Evolutionary conservation across 2,888 invertebrate genomes (phyloP), one percentile per base, ranked within the genome.

Genomic region (Leptopterna dolabrata): DNA sequence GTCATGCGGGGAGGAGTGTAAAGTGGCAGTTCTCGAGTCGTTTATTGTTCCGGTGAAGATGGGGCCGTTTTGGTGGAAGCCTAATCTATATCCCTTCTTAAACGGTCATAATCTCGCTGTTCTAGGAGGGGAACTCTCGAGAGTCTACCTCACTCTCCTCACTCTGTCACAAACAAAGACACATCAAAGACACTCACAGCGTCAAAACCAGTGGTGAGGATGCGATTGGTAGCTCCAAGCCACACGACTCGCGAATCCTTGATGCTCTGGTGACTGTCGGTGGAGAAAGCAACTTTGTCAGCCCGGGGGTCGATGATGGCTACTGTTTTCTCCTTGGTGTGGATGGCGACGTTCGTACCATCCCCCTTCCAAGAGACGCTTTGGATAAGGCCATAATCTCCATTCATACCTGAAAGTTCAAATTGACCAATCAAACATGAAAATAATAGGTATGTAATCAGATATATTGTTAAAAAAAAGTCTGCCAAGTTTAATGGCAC

Each of bases 241-340:
- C 98, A 99, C 3, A 97, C 95, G 0, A 98, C 94, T 87, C 98
- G 93, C 0, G 97, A 97, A 91, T 98, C 98, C 92, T 97, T 97
- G 89, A 97, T 96, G 91, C 96, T 97, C 91, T 96, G 96, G 92
- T 98, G 97, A 90, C 97, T 97, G 90, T 95, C 94, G 47, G 92
- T 91, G 14, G 90, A 90, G 83, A 91, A 90, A 13, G 91, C 90
- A 19, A 91, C 91, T 36, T 90, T 89, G 51, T 91, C 90, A 0
- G 95, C 94, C 45, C 97, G 93, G 0, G 98, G 97, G 92, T 98
- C 97, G 90, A 97, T 93, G 51, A 98, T 94, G 85, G 98, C 94
- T 0, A 98, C 94, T 92, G 95, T 95, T 91, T 97, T 97, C 92
- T 99, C 99, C 92, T 98, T 98, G 92, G 97, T 96, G 0, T 97